phyloP scores from a whole-genome alignment of 2,113 vertebrate species.

The Psettodes erumei region DNA sequence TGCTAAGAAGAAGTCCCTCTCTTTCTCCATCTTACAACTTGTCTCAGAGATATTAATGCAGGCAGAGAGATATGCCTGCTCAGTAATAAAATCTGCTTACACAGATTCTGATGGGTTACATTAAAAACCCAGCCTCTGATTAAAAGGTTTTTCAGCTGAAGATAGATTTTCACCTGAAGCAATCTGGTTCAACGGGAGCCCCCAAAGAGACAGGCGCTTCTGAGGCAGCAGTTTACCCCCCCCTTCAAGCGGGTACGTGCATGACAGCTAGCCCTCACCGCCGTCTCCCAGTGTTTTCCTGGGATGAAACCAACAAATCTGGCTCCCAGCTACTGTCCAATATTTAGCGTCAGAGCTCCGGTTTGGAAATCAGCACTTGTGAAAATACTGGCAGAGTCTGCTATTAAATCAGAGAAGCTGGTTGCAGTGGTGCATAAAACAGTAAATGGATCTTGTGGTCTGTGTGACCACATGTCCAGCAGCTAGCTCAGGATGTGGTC shows the following conservation, averaged over 20 bases:
- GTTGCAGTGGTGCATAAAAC: constrained; percentile 28
- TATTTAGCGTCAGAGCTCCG: constrained; percentile 66
- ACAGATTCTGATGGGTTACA: constrained; percentile 65
- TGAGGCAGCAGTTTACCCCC: constrained; percentile 78
- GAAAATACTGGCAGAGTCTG: constrained; percentile 19
- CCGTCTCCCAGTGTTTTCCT: constrained; percentile 51
- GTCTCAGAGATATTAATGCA: constrained; percentile 51
- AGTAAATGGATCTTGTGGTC: constrained; percentile 22
- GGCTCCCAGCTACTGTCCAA: constrained; percentile 71
- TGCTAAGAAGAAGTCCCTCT: not conserved
- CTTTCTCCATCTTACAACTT: constrained; percentile 29
- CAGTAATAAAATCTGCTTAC: constrained; percentile 82
- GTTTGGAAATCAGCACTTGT: constrained; percentile 42
- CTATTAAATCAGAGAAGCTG: constrained; percentile 53
- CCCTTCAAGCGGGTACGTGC: constrained; percentile 29
- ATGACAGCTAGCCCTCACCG: constrained; percentile 66
- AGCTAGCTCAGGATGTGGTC: constrained; percentile 25
- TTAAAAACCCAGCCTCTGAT: constrained; percentile 75
- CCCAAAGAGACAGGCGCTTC: constrained; percentile 75
- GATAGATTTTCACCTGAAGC: constrained; percentile 76
- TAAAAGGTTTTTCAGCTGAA: constrained; percentile 70
- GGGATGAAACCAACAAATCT: constrained; percentile 58
- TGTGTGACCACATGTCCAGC: constrained; percentile 26
- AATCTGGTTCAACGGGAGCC: constrained; percentile 55
- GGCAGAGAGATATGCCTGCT: constrained; percentile 69